A percentile compares a stretch with the other conserved stretches of the same genome.
phyloP scores from a whole-genome alignment of 2,113 vertebrate genomes.

The Mugil cephalus region DNA sequence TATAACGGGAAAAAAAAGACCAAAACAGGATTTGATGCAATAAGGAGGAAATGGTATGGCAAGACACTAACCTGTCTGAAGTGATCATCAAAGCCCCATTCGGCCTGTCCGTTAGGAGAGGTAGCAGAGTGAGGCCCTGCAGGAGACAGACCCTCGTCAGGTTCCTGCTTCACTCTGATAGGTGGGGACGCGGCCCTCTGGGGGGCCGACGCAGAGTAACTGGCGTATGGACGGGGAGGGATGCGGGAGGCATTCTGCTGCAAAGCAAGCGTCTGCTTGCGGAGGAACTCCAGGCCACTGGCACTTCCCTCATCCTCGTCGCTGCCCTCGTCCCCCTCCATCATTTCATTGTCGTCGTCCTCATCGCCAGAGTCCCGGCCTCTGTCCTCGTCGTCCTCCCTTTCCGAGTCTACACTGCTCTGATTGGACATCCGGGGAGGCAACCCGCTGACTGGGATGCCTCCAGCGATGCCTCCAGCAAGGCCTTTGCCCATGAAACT shows the following conservation, averaged over 20 bases:
- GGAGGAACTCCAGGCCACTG: slow-evolving; percentile 89
- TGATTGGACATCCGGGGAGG: slow-evolving; percentile 82
- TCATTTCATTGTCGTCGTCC: slow-evolving; percentile 82
- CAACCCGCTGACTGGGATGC: slow-evolving; percentile 20
- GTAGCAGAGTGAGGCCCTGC: slow-evolving; percentile 77
- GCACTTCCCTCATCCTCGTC: slow-evolving; percentile 79
- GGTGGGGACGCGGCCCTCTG: slow-evolving; percentile 78
- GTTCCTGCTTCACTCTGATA: slow-evolving; percentile 89
- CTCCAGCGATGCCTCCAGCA: slow-evolving; percentile 45
- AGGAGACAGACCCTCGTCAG: slow-evolving; percentile 85
- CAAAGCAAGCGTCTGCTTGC: slow-evolving; percentile 87
- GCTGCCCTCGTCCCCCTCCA: slow-evolving; percentile 83
- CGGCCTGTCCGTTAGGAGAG: slow-evolving; percentile 84
- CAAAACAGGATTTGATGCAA: background rate
- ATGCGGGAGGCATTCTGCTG: slow-evolving; percentile 81
- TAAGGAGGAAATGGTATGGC: background rate
- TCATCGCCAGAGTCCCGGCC: slow-evolving; percentile 84
- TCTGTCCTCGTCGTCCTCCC: slow-evolving; percentile 86
- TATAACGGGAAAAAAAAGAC: slow-evolving; percentile 5
- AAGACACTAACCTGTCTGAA: slow-evolving; percentile 91
- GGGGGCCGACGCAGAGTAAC: slow-evolving; percentile 67
- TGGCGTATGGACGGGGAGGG: slow-evolving; percentile 68
- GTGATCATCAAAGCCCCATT: slow-evolving; percentile 91
- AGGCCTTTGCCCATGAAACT: slow-evolving; percentile 83
- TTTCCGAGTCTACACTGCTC: slow-evolving; percentile 88